Base-by-base conservation (phyloP, 2,113 vertebrate genomes). In the Ophthalmolycus amberensis region DNA sequence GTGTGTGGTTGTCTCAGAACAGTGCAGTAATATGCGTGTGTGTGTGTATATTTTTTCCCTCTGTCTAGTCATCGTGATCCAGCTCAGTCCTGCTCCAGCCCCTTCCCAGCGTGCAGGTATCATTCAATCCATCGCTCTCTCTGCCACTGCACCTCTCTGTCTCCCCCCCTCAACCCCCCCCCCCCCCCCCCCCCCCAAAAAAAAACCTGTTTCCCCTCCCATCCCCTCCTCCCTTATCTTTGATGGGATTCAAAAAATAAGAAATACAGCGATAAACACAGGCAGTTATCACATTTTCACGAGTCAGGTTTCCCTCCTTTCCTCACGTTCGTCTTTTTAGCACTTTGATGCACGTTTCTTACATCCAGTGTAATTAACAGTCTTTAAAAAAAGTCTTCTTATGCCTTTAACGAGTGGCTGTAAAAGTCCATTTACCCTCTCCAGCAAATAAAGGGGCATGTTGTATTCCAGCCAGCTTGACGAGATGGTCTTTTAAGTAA, bases 31-130 rank as follows among this genome's bases (percentile, higher is more conserved):
- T 90, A 88, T 90, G 91, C n/a, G n/a, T 14, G 88, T 90, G 85
- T 90, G 86, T 94, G 71, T 95, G 91, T 59, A 59, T 59, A 15
- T 95, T 95, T 90, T 96, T 34, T 92, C 95, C 95, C 94, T 95
- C 93, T 93, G 95, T 95, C 95, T 95, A 98, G 97, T 98, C 96
- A 97, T 98, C 97, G 97, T 98, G 96, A 97, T 98, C 97, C 97
- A 97, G 96, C 97, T 98, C 97, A 97, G 97, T 96, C 97, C 97
- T 95, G 97, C 97, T 97, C 97, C 97, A 96, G 97, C 97, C 93
- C 97, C 97, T 91, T 97, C 97, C 95, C 97, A 98, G 92, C 96
- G 97, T 95, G 97, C 97, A 98, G 97, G 97, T 98, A 98, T 96
- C 96, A 95, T 94, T 90, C 88, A 93, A 50, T 77, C 92, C 89